Evolutionary conservation across 2,888 invertebrate species (phyloP), one percentile per base, ranked within the genome.

Genomic region (Carterocephalus palaemon): DNA sequence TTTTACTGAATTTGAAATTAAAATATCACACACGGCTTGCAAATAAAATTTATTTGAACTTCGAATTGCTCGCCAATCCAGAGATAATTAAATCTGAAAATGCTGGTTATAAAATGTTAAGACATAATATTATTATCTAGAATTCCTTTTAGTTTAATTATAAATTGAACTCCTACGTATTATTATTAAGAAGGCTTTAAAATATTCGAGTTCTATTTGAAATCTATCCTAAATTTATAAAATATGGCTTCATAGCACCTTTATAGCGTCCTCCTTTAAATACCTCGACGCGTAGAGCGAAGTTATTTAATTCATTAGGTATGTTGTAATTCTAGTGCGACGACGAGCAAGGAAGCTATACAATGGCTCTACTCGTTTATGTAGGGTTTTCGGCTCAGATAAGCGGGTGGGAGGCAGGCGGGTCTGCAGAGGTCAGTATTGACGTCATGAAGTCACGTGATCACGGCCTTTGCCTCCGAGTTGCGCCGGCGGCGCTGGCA

Each of bases 381-480:
- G 67, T 68, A 68, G 72, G 75, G 74, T 75, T 79, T 78, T 77
- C 57, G 75, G 73, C 63, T 70, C 59, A 65, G 83, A 84, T 88
- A 83, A 82, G 80, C 69, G 60, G 59, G 63, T 70, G 70, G 70
- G 69, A 78, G 77, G 81, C 75, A 75, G 71, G 75, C 76, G 64
- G 67, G 67, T 54, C 53, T 51, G 64, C 85, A 89, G 90, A 91
- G 91, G 91, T 91, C 91, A 91, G 84, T 78, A 90, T 90, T 91
- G 91, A 91, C 91, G 91, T 90, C 91, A 91, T 90, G 80, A 80
- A 64, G 75, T 89, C 90, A 90, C 89, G 90, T 90, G 90, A 88
- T 74, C 71, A 67, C 64, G 62, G 59, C 62, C 61, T 64, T 61
- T 58, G 62, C 56, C 62, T 62, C 59, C 46, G 54, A n/a, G n/a